Evolutionary conservation across 2,888 invertebrate species (phyloP), one percentile per base, ranked within the genome.

Genomic region (Junonia oenone): DNA sequence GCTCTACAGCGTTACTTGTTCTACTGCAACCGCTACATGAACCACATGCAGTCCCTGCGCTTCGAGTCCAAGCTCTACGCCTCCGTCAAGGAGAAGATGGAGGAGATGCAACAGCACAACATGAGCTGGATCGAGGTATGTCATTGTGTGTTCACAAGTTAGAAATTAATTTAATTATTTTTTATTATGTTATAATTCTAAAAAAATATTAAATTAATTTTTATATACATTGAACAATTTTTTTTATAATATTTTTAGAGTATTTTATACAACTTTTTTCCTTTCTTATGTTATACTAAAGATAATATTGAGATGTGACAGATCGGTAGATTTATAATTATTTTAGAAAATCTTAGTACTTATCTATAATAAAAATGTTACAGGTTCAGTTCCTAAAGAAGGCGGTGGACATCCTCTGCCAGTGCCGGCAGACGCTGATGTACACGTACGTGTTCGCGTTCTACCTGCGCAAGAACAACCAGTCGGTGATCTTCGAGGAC

Each of bases 401-500:
- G 84, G 99, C 99, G 55, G 98, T 98, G 75, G 98, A 98, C 90
- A 98, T 97, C 81, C 92, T 99, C 59, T 98, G 98, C 90, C 96
- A 96, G 84, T 99, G 99, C 91, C 93, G 99, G 66, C 98, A 99
- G 87, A 99, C 99, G 14, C 92, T 99, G 55, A 99, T 99, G 98
- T 99, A 98, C 92, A 99, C 99, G 48, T 99, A 99, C 85, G 99
- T 99, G 68, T 99, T 99, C 92, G 99, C 99, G 72, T 99, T 98
- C 91, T 99, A 99, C 89, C 93, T 99, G 79, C 94, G 94, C 84
- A 98, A 98, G 92, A 99, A 98, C 92, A 99, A 99, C 92, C 99
- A 99, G 91, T 97, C 98, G 73, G 96, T 97, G 88, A 98, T 99
- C 83, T 99, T 99, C 87, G 99, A 99, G 93, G 98, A 97, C 88